A percentile compares a stretch with the other conserved stretches of the same genome.
Evolutionary conservation across 2,888 invertebrate species (phyloP).

Genomic region (Himalopsyche anomala): DNA sequence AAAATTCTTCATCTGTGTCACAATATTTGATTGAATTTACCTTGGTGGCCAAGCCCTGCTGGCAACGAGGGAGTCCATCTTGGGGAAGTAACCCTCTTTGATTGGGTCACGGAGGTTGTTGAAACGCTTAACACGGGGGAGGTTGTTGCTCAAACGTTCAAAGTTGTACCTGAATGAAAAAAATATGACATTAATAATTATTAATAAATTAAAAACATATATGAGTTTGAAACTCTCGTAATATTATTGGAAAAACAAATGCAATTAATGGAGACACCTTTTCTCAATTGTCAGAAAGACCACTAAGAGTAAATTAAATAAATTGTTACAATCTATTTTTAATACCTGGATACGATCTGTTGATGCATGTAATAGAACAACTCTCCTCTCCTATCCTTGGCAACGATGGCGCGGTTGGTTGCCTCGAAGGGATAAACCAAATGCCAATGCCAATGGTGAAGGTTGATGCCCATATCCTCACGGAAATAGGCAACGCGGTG

Average conservation of each 20-base stretch:
- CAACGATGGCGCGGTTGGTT: constrained; percentile 77
- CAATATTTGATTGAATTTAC: constrained; percentile 66
- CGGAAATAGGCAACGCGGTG: constrained; percentile 90
- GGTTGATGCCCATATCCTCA: constrained; percentile 90
- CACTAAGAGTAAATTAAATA: no score
- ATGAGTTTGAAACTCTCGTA: no score
- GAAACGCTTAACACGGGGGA: constrained; percentile 80
- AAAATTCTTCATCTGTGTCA: no score
- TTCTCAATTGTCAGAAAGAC: no score
- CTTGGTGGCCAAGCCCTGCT: constrained; percentile 87
- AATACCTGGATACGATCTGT: constrained; percentile 80
- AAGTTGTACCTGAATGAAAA: constrained; percentile 80
- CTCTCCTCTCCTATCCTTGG: constrained; percentile 86
- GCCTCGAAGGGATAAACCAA: constrained; percentile 89
- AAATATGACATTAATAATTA: background rate
- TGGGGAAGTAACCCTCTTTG: constrained; percentile 89
- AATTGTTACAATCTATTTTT: background rate
- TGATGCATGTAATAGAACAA: constrained; percentile 90
- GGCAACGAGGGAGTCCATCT: constrained; percentile 86
- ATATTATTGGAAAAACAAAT: no score
- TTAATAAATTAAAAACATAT: no score
- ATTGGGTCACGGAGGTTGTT: constrained; percentile 83
- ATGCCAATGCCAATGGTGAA: constrained; percentile 96
- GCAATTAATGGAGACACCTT: no score
- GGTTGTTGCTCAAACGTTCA: constrained; percentile 85